These are phyloP conservation scores for Blennius ocellaris DNA, from an alignment of 2,113 vertebrate species.

Conservation along the genomic window DNA sequence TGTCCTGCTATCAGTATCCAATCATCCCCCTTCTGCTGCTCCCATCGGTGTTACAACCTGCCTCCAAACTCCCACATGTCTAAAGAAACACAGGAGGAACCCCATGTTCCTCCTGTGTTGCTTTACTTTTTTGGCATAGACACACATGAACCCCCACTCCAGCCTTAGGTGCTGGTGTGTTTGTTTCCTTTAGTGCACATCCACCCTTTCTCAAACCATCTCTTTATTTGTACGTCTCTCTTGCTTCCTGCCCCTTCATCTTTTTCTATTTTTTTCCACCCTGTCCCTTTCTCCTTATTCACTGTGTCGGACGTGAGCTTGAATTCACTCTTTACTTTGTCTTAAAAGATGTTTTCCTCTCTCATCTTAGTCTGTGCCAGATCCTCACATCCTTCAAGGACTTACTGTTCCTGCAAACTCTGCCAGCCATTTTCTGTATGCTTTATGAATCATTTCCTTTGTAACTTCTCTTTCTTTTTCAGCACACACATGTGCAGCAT, in stretches of 20 bases:
- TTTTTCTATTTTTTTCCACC: constrained; percentile 50
- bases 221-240: constrained; percentile 60
- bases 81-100: no score
- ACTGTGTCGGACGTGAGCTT: constrained; percentile 53
- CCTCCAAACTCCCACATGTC: constrained; percentile 38
- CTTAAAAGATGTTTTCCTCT: constrained; percentile 72
- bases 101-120: neutral
- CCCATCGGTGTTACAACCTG: constrained; percentile 55
- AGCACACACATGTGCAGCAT: constrained; percentile 45
- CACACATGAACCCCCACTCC: constrained; percentile 19
- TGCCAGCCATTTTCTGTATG: constrained; percentile 75
- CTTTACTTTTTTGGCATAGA: constrained; percentile 33
- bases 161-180: constrained; percentile 38
- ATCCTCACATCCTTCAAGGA: constrained; percentile 80
- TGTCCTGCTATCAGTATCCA: constrained; percentile 75
- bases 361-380: constrained; percentile 76
- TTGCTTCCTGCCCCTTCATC: constrained; percentile 60
- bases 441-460: constrained; percentile 82
- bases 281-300: constrained; percentile 50
- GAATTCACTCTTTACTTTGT: constrained; percentile 55
- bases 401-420: constrained; percentile 73
- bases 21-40: constrained; percentile 47
- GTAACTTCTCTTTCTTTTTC: constrained; percentile 40
- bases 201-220: constrained; percentile 36
- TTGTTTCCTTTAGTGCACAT: constrained; percentile 51